Percentiles rank a stretch among this genome's conserved stretches.
phyloP scores from a whole-genome alignment of 2,113 vertebrate genomes.

The Cyprinodon brontotheroides region DNA sequence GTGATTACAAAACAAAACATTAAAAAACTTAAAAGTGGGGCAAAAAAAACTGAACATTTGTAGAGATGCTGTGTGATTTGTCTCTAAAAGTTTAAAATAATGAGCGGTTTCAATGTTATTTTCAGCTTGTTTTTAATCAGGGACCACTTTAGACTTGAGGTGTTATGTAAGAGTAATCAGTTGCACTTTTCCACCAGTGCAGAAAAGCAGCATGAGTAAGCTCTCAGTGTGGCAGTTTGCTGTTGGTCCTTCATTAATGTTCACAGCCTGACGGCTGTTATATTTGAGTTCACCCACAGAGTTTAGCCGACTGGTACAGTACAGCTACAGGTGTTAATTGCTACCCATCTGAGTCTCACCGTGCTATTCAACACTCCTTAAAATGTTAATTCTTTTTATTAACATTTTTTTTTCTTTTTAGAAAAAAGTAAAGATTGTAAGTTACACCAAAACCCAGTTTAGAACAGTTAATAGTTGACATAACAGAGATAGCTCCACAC shows the following conservation, averaged over 20 bases:
- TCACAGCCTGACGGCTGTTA: slow-evolving; percentile 11
- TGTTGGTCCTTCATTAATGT: slow-evolving; percentile 26
- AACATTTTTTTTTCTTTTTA: not conserved
- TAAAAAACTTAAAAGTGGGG: not conserved
- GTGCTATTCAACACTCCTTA: not conserved
- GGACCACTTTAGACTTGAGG: slow-evolving; percentile 13
- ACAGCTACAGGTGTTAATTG: slow-evolving; percentile 11
- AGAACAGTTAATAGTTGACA: not conserved
- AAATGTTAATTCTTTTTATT: not conserved
- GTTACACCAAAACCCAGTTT: not conserved
- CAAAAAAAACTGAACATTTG: not conserved
- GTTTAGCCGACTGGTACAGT: slow-evolving; percentile 8
- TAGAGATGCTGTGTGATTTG: not conserved
- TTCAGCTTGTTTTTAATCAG: slow-evolving; percentile 27
- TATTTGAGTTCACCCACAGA: slow-evolving; percentile 8
- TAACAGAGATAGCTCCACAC: not conserved
- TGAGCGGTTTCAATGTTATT: slow-evolving; percentile 3
- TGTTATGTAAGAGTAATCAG: slow-evolving; percentile 21
- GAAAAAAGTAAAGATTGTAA: not conserved
- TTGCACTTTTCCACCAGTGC: slow-evolving; percentile 19
- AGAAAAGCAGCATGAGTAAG: slow-evolving; percentile 40
- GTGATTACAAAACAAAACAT: not conserved
- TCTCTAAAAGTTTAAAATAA: slow-evolving; percentile 2
- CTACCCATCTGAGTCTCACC: not conserved
- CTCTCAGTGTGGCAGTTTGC: slow-evolving; percentile 29